A percentile compares a stretch with the other conserved stretches of the same genome.
Evolutionary conservation across 2,888 invertebrate genomes (phyloP).

Genomic region (Parnassius mnemosyne): DNA sequence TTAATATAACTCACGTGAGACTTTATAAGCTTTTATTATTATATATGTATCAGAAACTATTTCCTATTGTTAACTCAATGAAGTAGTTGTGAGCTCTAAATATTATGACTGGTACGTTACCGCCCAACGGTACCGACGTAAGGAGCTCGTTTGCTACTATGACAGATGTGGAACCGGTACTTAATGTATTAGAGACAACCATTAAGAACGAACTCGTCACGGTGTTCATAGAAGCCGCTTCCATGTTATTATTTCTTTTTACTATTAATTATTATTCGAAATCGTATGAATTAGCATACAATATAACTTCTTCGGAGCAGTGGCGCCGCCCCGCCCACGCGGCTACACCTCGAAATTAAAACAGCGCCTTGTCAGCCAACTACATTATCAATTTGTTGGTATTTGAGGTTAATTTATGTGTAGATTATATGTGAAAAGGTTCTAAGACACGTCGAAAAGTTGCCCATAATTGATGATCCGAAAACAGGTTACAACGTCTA

Average conservation of each 20-base stretch:
- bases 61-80: not conserved
- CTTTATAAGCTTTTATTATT: too few species aligned
- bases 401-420: conserved; percentile 26
- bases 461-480: conserved; percentile 35
- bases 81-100: not conserved
- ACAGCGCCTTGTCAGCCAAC: conserved; percentile 34
- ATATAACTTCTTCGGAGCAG: conserved; percentile 55
- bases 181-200: conserved; percentile 13
- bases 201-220: conserved; percentile 50
- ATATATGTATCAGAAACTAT: too few species aligned
- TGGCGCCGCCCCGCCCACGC: conserved; percentile 51
- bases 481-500: conserved; percentile 25
- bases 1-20: too few species aligned
- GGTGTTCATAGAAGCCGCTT: conserved; percentile 53
- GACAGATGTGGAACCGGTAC: conserved; percentile 32
- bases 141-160: conserved; percentile 27
- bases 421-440: conserved; percentile 31
- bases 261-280: conserved; percentile 68
- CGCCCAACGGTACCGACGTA: conserved; percentile 6
- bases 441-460: conserved; percentile 31
- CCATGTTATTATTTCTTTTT: conserved; percentile 64
- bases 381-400: conserved; percentile 24
- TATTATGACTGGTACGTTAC: not conserved
- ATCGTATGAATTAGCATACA: conserved; percentile 64
- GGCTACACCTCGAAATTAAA: conserved; percentile 33